Evolutionary conservation across 2,113 vertebrate species (phyloP).

Genomic region (Podarcis cretensis): DNA sequence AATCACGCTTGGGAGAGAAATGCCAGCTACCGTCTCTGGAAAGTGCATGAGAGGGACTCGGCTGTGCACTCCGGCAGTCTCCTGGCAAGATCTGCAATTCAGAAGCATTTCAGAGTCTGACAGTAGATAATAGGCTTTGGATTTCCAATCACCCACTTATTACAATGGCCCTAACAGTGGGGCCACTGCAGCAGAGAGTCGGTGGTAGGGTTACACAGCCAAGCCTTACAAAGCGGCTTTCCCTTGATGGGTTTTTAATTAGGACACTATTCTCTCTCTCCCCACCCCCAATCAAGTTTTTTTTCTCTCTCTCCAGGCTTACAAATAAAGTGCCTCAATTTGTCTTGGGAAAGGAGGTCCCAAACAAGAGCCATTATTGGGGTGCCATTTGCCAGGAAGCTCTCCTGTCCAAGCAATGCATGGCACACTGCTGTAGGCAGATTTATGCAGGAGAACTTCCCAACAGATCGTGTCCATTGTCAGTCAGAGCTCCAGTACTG

Average conservation of each 20-base stretch:
- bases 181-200: neutral
- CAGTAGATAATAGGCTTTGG: neutral
- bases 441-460: neutral
- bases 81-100: constrained; percentile 40
- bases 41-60: constrained; percentile 42
- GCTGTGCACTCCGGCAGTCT: neutral
- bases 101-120: constrained; percentile 28
- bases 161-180: rapidly evolving
- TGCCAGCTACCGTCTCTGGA: constrained; percentile 51
- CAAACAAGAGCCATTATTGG: neutral
- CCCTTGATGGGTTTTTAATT: neutral
- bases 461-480: no score
- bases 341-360: neutral
- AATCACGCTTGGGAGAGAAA: constrained; percentile 35
- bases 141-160: neutral
- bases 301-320: neutral
- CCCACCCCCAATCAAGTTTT: neutral
- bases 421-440: neutral
- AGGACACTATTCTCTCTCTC: neutral
- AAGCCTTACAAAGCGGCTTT: neutral
- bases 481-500: neutral
- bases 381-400: neutral
- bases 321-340: neutral
- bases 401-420: no score
- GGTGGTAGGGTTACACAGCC: no score